Base-by-base conservation (phyloP, 2,797 vertebrate genomes). In the Notolabrus celidotus region DNA sequence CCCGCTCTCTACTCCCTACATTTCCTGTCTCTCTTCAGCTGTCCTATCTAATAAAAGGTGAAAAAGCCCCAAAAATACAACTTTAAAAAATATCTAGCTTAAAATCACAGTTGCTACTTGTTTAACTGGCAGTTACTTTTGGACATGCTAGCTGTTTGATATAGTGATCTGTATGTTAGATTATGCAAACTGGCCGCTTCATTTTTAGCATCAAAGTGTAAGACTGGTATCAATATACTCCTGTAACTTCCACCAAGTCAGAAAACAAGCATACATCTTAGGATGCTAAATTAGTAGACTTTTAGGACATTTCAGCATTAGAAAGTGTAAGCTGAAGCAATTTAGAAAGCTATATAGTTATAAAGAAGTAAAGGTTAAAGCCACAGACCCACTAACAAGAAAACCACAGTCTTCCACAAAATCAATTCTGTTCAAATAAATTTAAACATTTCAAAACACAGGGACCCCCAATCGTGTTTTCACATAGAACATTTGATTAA, bases 351-450 rank as follows among this genome's bases (percentile, higher is more conserved):
- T 22, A 20, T 61, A 70, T 51, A 71, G 56, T 70, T 71, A 71
- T 67, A 82, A 66, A 68, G 25, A 16, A 71, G 46, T 10, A 64
- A 59, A 45, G 31, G 25, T 71, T 55, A 47, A 71, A 88, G 84
- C 80, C 83, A 84, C 73, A 82, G 62, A 68, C 15, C 51, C 23
- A 43, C 49, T 10, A 62, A 22, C 1, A 33, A 49, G 27, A 39
- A 71, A 59, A 16, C 51, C 53, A 65, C 43, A 72, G 17, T 59
- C 53, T 60, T 70, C 67, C 55, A 85, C 54, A 31, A 2, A 3
- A 47, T 43, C 3, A 25, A 46, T 8, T 29, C n/a, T 29, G 51
- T 57, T 8, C 1, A 2, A 36, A 19, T 23, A 42, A 3, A 57
- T 19, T 12, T 16, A 16, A 47, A 22, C 17, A 4, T 31, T 4